phyloP scores from a whole-genome alignment of 2,797 vertebrate species.

The Acrossocheilus fasciatus region DNA sequence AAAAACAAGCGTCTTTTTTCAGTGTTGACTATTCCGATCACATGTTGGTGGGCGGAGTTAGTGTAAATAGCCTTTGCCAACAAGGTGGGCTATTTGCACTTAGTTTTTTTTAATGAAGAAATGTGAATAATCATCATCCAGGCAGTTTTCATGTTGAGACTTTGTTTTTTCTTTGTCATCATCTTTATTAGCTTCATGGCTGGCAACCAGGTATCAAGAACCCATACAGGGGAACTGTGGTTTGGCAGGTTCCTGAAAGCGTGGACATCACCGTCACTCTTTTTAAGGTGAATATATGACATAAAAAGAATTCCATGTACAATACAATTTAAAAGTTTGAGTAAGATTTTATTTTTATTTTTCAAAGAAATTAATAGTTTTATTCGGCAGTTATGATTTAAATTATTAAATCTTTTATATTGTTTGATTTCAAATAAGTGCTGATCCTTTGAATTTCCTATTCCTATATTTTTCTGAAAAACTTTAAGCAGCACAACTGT shows the following conservation, averaged over 20 bases:
- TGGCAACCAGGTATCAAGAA: conserved; percentile 93
- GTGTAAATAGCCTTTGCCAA: too few relatives aligned
- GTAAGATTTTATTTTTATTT: not conserved
- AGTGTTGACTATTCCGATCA: too few relatives aligned
- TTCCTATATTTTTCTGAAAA: not conserved
- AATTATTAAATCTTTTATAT: not conserved
- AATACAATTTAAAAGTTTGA: not conserved
- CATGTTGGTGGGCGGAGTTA: too few relatives aligned
- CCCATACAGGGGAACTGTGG: conserved; percentile 85
- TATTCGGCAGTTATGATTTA: not conserved
- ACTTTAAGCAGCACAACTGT: not conserved
- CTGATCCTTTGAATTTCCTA: not conserved
- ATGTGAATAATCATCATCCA: not conserved
- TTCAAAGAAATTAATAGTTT: not conserved
- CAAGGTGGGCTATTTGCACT: too few relatives aligned
- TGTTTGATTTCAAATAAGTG: not conserved
- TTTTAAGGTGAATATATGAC: conserved; percentile 77
- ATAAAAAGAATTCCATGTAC: not conserved
- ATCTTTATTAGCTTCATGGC: conserved; percentile 81
- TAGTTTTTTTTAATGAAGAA: not conserved
- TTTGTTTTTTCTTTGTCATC: not conserved
- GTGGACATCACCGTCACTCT: conserved; percentile 89
- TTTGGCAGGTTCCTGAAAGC: conserved; percentile 90
- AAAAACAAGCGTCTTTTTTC: too few relatives aligned
- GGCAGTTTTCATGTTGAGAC: not conserved